Percentiles rank a stretch among this genome's conserved stretches.
Conservation (phyloP, 2,113 vertebrate species). For the Lucifuga dentata region DNA sequence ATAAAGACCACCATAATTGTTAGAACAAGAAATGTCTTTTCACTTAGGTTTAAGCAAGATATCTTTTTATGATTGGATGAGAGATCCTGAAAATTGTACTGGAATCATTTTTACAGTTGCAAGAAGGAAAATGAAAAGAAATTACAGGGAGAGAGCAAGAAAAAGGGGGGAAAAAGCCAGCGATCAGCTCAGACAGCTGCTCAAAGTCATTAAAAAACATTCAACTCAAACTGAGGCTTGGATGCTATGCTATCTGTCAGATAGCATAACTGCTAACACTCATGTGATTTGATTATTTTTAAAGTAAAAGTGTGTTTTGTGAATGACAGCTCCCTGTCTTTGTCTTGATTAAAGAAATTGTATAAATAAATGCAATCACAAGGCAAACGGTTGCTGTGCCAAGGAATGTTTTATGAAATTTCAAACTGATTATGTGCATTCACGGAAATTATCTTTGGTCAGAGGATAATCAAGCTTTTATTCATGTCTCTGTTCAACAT, state of each 20-base stretch:
- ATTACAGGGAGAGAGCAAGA: too few species aligned
- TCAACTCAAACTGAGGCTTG: neutral
- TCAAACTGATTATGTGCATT: conserved; percentile 46
- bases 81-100: too few species aligned
- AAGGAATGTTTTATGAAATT: conserved; percentile 9
- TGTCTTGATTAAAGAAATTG: neutral
- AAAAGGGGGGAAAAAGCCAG: too few species aligned
- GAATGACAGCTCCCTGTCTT: neutral
- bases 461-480: conserved; percentile 24
- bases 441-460: conserved; percentile 24
- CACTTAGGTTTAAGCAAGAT: too few species aligned
- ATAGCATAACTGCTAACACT: neutral
- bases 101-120: too few species aligned
- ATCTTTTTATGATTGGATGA: too few species aligned
- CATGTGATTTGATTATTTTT: conserved; percentile 15
- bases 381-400: conserved; percentile 20
- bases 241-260: neutral
- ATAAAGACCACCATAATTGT: too few species aligned
- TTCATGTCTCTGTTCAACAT: conserved; percentile 25
- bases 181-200: too few species aligned
- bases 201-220: neutral
- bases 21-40: too few species aligned
- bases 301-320: neutral
- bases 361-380: conserved; percentile 49
- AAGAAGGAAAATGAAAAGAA: too few species aligned